A percentile compares a stretch with the other conserved stretches of the same genome.
phyloP scores from a whole-genome alignment of 2,113 vertebrate genomes.

The Mus musculus region DNA sequence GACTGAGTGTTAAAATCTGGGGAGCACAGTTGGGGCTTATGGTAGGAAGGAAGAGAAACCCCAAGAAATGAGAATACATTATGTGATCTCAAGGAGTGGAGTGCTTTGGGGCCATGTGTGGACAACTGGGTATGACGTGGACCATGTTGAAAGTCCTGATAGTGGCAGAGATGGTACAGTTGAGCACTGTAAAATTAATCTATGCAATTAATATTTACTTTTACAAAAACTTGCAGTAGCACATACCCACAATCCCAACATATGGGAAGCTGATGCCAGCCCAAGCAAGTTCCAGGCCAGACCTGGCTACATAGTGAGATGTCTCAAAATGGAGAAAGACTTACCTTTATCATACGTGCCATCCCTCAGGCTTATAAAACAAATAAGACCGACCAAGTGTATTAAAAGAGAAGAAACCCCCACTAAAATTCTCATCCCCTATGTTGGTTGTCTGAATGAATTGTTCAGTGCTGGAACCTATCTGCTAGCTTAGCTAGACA shows the following conservation, averaged over 20 bases:
- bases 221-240: background rate
- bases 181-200: conserved; percentile 4
- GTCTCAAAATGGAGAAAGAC: background rate
- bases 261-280: background rate
- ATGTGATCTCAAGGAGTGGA: background rate
- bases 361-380: conserved; percentile 16
- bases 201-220: background rate
- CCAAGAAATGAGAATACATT: background rate
- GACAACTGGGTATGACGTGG: background rate
- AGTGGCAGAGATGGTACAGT: background rate
- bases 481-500: background rate
- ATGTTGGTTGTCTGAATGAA: conserved; percentile 43
- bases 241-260: background rate
- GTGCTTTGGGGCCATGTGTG: conserved; percentile 2
- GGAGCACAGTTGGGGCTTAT: background rate
- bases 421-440: background rate
- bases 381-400: background rate
- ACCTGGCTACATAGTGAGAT: background rate
- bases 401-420: background rate
- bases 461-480: background rate
- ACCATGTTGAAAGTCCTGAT: background rate
- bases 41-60: background rate
- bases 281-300: background rate
- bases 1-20: conserved; percentile 12
- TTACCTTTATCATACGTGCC: background rate